Percentiles rank a stretch among this genome's conserved stretches.
Evolutionary conservation across 2,797 vertebrate species (phyloP).

Genomic region (Synanceia verrucosa): DNA sequence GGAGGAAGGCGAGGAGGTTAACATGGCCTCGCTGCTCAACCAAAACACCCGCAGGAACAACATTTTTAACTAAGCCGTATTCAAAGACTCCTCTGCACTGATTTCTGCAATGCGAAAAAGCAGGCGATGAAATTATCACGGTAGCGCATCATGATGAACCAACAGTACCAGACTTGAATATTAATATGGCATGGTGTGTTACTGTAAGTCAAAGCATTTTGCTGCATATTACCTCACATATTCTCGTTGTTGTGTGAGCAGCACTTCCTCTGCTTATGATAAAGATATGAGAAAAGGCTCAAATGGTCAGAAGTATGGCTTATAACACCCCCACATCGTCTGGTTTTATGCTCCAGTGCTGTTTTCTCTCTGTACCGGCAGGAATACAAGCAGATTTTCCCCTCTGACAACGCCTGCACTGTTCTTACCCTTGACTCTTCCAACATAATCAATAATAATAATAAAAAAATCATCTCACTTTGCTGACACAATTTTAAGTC

Average conservation of each 20-base stretch:
- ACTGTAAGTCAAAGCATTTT: slow-evolving; percentile 11
- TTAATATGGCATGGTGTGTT: slow-evolving; percentile 33
- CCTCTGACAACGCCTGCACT: slow-evolving; percentile 5
- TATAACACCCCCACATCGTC: slow-evolving; percentile 40
- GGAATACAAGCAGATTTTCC: slow-evolving; percentile 9
- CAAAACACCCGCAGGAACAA: slow-evolving; percentile 68
- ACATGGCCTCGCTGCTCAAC: slow-evolving; percentile 55
- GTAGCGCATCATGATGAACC: slow-evolving; percentile 51
- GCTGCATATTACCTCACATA: slow-evolving; percentile 7
- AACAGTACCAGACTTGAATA: slow-evolving; percentile 49
- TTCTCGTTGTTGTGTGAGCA: background rate
- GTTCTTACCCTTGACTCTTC: slow-evolving; percentile 16
- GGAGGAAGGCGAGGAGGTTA: slow-evolving; percentile 51
- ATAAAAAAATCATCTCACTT: slow-evolving; percentile 35
- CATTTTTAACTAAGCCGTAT: slow-evolving; percentile 54
- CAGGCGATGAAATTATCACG: slow-evolving; percentile 45
- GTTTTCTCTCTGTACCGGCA: slow-evolving; percentile 10
- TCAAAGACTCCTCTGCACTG: slow-evolving; percentile 45
- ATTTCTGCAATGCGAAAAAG: slow-evolving; percentile 45
- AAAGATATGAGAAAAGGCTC: slow-evolving; percentile 27
- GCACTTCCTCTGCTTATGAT: slow-evolving; percentile 2
- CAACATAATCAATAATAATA: slow-evolving; percentile 44
- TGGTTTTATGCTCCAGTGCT: background rate
- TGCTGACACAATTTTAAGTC: slow-evolving; percentile 39
- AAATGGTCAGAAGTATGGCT: slow-evolving; percentile 25